These are phyloP conservation scores for Ganaspis sp. DNA, from an alignment of 1,140 invertebrate species.

Conservation along the genomic window DNA sequence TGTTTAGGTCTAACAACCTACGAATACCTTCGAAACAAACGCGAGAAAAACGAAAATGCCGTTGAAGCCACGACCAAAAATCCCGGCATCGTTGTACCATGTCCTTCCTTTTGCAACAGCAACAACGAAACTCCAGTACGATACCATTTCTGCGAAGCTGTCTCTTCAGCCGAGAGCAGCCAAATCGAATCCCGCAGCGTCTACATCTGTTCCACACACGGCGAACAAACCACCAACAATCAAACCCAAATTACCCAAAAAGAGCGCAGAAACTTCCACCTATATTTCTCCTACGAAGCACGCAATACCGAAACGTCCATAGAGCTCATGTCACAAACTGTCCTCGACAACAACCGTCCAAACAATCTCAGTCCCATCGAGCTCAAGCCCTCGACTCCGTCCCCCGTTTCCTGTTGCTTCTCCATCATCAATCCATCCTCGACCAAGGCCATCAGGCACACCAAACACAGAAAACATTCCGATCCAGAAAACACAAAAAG, in stretches of 20 bases:
- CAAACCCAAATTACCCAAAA: conserved; percentile 31
- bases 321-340: conserved; percentile 59
- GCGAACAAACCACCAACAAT: conserved; percentile 39
- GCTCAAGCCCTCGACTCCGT: conserved; percentile 68
- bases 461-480: conserved; percentile 46
- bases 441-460: conserved; percentile 21
- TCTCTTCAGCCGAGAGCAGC: conserved; percentile 30
- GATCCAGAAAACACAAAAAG: conserved; percentile 42
- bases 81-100: conserved; percentile 37
- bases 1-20: conserved; percentile 91
- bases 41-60: conserved; percentile 57
- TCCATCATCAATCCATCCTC: conserved; percentile 59
- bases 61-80: not conserved
- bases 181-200: conserved; percentile 52
- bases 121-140: conserved; percentile 36
- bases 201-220: conserved; percentile 65
- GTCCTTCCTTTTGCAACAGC: conserved; percentile 52
- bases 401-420: conserved; percentile 72
- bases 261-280: conserved; percentile 65
- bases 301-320: conserved; percentile 65
- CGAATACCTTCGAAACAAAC: conserved; percentile 87
- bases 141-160: conserved; percentile 54
- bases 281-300: conserved; percentile 69
- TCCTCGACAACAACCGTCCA: conserved; percentile 30
- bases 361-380: conserved; percentile 48